phyloP scores from a whole-genome alignment of 1,140 invertebrate species.

The Bombus vancouverensis region DNA sequence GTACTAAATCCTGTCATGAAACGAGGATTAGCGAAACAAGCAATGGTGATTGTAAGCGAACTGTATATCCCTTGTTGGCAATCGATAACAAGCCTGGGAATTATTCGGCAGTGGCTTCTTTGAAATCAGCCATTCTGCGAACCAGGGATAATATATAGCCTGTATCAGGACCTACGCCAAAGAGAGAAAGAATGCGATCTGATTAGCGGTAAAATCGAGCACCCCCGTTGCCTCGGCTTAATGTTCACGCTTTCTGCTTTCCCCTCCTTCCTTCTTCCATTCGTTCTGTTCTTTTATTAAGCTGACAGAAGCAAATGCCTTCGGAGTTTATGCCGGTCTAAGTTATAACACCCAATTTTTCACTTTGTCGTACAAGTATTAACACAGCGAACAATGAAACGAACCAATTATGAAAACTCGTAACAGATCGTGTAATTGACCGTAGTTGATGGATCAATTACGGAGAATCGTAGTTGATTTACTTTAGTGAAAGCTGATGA shows the following conservation, averaged over 20 bases:
- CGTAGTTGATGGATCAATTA: too few species aligned
- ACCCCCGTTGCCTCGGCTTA: constrained; percentile 16
- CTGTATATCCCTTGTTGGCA: constrained; percentile 48
- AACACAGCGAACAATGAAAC: not conserved
- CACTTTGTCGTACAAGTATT: not conserved
- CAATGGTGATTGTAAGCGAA: constrained; percentile 31
- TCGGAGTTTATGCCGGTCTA: not conserved
- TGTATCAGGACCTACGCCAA: constrained; percentile 34
- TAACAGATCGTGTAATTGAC: not conserved
- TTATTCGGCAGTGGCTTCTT: constrained; percentile 63
- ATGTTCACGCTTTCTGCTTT: constrained; percentile 35
- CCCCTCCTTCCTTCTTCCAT: too few species aligned
- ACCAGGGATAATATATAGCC: constrained; percentile 48
- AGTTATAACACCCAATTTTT: not conserved
- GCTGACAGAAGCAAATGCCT: constrained; percentile 4
- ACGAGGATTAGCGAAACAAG: constrained; percentile 62
- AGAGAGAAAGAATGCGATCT: constrained; percentile 55
- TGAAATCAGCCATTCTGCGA: constrained; percentile 47
- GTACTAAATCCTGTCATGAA: constrained; percentile 62
- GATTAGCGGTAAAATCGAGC: constrained; percentile 41
- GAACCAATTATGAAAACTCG: not conserved
- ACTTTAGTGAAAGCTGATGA: too few species aligned
- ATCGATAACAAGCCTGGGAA: constrained; percentile 63
- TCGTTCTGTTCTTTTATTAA: constrained; percentile 33
- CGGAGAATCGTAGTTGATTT: too few species aligned